Conservation (phyloP, 2,113 vertebrate genomes). For the Alectura lathami region DNA sequence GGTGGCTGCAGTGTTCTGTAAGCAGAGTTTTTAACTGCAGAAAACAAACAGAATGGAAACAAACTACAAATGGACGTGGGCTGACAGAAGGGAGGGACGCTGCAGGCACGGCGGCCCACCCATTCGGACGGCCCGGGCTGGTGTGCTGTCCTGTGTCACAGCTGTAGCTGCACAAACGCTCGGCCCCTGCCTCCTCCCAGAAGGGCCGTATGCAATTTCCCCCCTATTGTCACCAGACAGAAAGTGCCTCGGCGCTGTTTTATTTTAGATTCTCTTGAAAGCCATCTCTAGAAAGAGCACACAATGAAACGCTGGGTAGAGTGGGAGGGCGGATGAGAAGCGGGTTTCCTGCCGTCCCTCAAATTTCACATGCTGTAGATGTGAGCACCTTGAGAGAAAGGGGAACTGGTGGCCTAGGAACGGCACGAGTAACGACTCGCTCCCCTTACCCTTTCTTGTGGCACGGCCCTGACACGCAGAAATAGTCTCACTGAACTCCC, state of each 20-base stretch:
- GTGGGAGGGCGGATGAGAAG: not conserved
- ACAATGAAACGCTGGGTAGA: not conserved
- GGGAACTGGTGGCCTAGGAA: not conserved
- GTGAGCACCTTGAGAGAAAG: not conserved
- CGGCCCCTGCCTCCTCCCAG: not conserved
- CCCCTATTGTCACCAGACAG: not conserved
- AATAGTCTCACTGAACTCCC: not conserved
- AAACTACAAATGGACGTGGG: not conserved
- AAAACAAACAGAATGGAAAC: not conserved
- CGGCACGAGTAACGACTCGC: not conserved
- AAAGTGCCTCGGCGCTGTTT: not conserved
- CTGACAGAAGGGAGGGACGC: not conserved
- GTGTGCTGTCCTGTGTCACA: not conserved
- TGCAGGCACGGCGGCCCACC: not conserved
- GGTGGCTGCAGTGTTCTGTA: accelerated
- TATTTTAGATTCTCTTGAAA: not conserved
- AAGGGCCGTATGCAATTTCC: not conserved
- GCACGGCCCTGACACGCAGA: not conserved
- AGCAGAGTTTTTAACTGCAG: not conserved
- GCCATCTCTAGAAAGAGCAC: not conserved
- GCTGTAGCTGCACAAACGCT: accelerated
- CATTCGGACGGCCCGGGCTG: accelerated
- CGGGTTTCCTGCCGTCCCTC: not conserved
- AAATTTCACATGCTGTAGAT: not conserved
- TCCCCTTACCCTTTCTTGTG: not conserved